phyloP scores from a whole-genome alignment of 2,113 vertebrate genomes.

The Anas platyrhynchos region DNA sequence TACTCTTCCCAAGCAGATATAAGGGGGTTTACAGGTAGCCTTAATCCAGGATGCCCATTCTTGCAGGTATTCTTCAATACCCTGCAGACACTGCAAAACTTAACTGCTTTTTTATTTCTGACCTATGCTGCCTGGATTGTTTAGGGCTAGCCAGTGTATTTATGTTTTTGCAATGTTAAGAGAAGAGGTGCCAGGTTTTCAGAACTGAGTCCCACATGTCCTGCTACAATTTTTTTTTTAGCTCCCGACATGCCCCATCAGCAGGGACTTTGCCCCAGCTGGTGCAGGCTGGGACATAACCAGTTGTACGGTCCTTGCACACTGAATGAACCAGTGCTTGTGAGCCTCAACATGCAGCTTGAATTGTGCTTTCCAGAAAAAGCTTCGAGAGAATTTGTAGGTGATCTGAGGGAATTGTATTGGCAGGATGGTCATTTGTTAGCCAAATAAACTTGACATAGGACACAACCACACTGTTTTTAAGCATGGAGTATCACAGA shows the following conservation, averaged over 20 bases:
- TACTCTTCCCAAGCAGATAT: background rate
- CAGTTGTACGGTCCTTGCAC: background rate
- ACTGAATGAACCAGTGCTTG: background rate
- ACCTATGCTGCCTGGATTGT: background rate
- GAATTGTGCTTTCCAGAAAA: background rate
- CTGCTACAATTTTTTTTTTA: background rate
- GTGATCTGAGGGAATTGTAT: background rate
- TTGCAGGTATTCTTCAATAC: background rate
- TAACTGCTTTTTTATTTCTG: background rate
- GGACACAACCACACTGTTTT: accelerated
- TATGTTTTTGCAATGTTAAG: background rate
- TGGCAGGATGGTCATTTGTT: background rate
- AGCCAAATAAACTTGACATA: background rate
- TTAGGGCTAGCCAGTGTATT: background rate
- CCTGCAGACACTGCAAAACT: background rate
- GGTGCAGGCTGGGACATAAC: background rate
- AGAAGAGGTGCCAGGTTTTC: background rate
- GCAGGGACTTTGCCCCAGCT: background rate
- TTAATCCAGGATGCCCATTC: background rate
- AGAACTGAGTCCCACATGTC: background rate
- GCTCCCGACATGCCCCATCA: background rate
- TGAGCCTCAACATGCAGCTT: background rate
- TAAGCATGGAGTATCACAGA: background rate
- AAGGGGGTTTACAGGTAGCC: background rate
- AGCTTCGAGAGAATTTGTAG: background rate